Conservation (phyloP, 2,888 invertebrate genomes). For the Caenorhabditis becei region DNA sequence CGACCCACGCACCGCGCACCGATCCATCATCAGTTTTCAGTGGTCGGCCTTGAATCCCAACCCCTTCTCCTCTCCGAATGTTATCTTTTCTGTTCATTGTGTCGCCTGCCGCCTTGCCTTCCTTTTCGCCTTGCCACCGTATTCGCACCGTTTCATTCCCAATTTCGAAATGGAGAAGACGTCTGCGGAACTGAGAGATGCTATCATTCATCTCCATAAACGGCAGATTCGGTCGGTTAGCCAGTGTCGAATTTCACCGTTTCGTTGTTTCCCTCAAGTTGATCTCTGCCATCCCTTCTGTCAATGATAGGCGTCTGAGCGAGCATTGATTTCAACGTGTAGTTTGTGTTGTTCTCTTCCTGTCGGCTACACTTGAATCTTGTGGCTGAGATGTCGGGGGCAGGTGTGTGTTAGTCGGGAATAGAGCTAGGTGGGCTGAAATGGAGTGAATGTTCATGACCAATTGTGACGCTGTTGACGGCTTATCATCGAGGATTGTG, state of each 20-base stretch:
- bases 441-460: not conserved
- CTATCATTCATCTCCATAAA: conserved; percentile 9
- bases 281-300: conserved; percentile 1
- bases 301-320: not conserved
- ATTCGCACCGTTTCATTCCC: conserved; percentile 11
- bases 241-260: not conserved
- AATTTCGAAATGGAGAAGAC: conserved; percentile 1
- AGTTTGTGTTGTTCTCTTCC: not conserved
- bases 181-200: not conserved
- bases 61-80: conserved; percentile 27
- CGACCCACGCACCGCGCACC: conserved; percentile 19
- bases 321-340: not conserved
- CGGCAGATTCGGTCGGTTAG: not conserved
- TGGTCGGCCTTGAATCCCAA: conserved; percentile 32
- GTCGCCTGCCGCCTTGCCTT: conserved; percentile 9
- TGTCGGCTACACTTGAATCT: not conserved
- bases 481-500: not conserved
- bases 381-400: too few relatives aligned
- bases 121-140: conserved; percentile 16
- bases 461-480: not conserved
- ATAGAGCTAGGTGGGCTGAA: not conserved
- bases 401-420: not conserved
- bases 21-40: conserved; percentile 39
- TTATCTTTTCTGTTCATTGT: conserved; percentile 24
- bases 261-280: not conserved